Evolutionary conservation across 2,113 vertebrate species (phyloP).

Genomic region (Podocnemis expansa): DNA sequence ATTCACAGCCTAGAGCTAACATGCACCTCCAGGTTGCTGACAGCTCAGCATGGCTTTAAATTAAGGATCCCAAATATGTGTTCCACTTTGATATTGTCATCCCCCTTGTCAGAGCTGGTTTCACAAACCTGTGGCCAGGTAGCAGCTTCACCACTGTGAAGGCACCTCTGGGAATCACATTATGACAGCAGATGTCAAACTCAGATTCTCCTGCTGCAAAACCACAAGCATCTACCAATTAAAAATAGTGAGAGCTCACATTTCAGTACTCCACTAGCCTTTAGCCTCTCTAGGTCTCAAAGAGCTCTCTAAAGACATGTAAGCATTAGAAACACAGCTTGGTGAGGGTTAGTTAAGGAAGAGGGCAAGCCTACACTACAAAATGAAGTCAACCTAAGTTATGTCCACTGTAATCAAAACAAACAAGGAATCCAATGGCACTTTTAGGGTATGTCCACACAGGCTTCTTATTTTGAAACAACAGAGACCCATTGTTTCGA

Average conservation of each 20-base stretch:
- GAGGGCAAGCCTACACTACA: no score
- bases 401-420: no score
- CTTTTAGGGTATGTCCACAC: no score
- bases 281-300: background rate
- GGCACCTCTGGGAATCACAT: fast-evolving
- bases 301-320: background rate
- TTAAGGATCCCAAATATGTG: background rate
- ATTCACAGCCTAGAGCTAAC: background rate
- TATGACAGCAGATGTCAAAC: fast-evolving
- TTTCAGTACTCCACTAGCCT: background rate
- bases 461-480: no score
- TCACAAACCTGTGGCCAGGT: background rate
- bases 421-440: no score
- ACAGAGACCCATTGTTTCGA: no score
- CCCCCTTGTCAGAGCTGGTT: background rate
- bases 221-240: background rate
- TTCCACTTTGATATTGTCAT: background rate
- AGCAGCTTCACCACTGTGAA: background rate
- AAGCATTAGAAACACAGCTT: background rate
- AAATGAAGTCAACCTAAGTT: no score
- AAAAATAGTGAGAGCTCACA: background rate
- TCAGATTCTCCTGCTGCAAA: background rate
- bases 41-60: background rate
- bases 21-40: background rate
- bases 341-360: background rate